phyloP scores from a whole-genome alignment of 2,888 invertebrate species.

The Margaritifera margaritifera region DNA sequence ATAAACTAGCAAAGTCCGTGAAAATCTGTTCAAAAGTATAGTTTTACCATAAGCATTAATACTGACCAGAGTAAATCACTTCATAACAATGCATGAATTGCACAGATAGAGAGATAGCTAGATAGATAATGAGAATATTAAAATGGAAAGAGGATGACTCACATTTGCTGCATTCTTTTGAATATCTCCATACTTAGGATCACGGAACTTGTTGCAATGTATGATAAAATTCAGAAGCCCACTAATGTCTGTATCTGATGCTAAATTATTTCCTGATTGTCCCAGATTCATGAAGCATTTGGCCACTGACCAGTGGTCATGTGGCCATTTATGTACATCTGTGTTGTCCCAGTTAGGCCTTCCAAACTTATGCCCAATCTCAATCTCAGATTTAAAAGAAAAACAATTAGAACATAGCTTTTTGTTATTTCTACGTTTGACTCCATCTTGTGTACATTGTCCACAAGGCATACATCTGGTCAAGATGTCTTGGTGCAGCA shows the following conservation, averaged over 20 bases:
- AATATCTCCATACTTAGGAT: no score
- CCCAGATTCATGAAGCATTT: slow-evolving; percentile 4
- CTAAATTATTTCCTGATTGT: background rate
- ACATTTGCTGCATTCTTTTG: no score
- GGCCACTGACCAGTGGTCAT: slow-evolving; percentile 3
- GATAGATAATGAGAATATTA: no score
- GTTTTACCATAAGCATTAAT: no score
- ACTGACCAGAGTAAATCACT: no score
- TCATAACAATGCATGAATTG: no score
- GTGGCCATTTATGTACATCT: background rate
- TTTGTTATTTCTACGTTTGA: background rate
- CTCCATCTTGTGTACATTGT: background rate
- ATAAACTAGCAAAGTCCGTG: no score
- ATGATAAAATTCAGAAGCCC: slow-evolving; percentile 3
- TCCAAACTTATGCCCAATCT: no score
- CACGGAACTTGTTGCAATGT: background rate
- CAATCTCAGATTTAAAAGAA: background rate
- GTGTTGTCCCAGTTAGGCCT: background rate
- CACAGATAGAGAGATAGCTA: no score
- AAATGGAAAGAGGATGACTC: no score
- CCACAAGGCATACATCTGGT: no score
- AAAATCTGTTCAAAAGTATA: no score
- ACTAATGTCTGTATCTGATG: slow-evolving; percentile 1
- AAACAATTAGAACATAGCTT: background rate
- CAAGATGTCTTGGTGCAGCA: background rate